Percentiles rank a stretch among this genome's conserved stretches.
These are phyloP conservation scores for Odontocolon sp. DNA, from an alignment of 2,888 invertebrate genomes.

Conservation along the genomic window DNA sequence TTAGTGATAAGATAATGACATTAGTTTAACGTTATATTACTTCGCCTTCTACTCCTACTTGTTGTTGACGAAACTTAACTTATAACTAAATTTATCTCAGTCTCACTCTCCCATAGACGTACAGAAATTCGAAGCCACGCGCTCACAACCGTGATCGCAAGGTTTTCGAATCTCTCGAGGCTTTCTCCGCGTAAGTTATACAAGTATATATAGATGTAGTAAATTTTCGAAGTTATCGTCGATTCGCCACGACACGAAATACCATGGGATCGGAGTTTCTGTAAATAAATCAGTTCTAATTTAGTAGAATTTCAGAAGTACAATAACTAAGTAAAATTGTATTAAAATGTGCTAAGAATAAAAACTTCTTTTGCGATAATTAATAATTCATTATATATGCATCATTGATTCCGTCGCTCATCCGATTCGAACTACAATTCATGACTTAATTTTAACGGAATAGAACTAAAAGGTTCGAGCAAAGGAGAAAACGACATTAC, in stretches of 20 bases:
- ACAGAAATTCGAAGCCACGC: not conserved
- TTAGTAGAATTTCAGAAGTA: not conserved
- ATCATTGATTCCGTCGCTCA: too few relatives aligned
- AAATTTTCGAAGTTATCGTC: slow-evolving; percentile 18
- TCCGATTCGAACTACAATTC: too few relatives aligned
- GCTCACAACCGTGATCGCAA: slow-evolving; percentile 30
- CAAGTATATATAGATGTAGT: slow-evolving; percentile 25
- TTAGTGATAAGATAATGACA: slow-evolving; percentile 69
- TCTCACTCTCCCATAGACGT: slow-evolving; percentile 4
- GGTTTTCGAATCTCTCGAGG: slow-evolving; percentile 13
- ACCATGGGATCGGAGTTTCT: slow-evolving; percentile 6
- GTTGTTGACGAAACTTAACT: slow-evolving; percentile 65
- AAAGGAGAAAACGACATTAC: not conserved
- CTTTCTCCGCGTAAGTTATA: slow-evolving; percentile 28
- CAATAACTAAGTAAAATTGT: not conserved
- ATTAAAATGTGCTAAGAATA: too few relatives aligned
- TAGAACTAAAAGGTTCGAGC: too few relatives aligned
- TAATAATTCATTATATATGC: too few relatives aligned
- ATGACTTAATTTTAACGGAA: too few relatives aligned
- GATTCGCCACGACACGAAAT: slow-evolving; percentile 33
- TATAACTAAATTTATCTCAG: slow-evolving; percentile 65
- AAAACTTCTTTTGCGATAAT: too few relatives aligned
- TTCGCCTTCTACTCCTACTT: slow-evolving; percentile 7
- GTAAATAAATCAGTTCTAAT: too few relatives aligned
- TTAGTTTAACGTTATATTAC: slow-evolving; percentile 65